Base-by-base conservation (phyloP, 2,113 vertebrate species). In the Actinemys pallida region DNA sequence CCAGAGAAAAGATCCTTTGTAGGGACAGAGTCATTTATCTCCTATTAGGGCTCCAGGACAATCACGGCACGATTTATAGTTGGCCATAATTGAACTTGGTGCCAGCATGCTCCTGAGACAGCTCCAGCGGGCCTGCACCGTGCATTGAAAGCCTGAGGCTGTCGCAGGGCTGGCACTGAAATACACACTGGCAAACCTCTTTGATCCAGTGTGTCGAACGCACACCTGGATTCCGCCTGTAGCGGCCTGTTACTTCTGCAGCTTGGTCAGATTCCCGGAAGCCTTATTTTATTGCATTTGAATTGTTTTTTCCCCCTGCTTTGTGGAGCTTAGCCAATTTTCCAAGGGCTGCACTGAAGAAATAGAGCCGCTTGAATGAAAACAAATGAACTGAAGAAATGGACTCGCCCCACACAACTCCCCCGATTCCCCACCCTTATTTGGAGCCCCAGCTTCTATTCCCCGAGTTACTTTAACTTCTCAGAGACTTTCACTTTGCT, bases 341-440 rank as follows among this genome's bases (percentile, higher is more conserved):
- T 97, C 97, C 96, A 94, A 94, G 95, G 90, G 62, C 86, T 94
- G 69, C 88, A 87, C 75, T 97, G 95, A 93, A 95, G 96, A 95
- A 98, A 97, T 86, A 69, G 93, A 87, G 90, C 87, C 93, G 94
- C 88, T 96, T 90, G 84, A 98, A 88, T 84, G 95, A 97, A 97
- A 98, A 98, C 93, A 95, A 97, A 97, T 4, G 86, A 89, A 93
- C 86, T 35, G 95, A 97, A 97, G 96, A 96, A 96, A 94, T 84
- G 29, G 47, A 20, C 16, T 11, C 45, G 75, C 91, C 65, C 90
- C 89, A 86, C 35, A 14, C 45, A n/a, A 19, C 16, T 17, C 35
- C 17, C 25, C 94, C 20, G 90, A 87, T 50, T 52, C 90, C 89
- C 91, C 96, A 76, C 83, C 93, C 93, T 90, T 81, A 94, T 17